Percentiles rank a stretch among this genome's conserved stretches.
Evolutionary conservation across 2,113 vertebrate species (phyloP).

Genomic region (Poeciliopsis occidentalis): DNA sequence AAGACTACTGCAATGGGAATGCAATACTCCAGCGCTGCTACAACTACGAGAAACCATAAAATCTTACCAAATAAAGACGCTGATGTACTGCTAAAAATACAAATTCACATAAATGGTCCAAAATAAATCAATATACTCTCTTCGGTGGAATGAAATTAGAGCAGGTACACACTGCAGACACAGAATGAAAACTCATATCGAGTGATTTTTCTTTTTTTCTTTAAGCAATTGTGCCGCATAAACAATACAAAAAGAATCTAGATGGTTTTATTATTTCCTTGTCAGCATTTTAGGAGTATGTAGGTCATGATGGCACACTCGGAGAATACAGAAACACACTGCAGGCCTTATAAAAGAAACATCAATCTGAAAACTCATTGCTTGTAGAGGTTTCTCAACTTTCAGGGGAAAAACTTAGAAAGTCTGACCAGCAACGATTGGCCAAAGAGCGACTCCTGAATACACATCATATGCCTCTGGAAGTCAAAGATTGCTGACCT

Average conservation of each 20-base stretch:
- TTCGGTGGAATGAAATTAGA: constrained; percentile 12
- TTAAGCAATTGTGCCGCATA: constrained; percentile 27
- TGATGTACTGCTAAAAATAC: neutral
- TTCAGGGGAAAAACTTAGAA: constrained; percentile 40
- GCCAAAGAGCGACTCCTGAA: constrained; percentile 28
- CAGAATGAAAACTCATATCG: constrained; percentile 7
- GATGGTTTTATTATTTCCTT: constrained; percentile 62
- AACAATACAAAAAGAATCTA: constrained; percentile 51
- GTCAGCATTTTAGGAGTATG: constrained; percentile 76
- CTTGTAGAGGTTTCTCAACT: constrained; percentile 36
- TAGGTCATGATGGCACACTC: constrained; percentile 74
- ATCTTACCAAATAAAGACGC: constrained; percentile 30
- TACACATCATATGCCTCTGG: constrained; percentile 37
- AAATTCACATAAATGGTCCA: neutral
- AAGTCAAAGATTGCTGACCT: constrained; percentile 68
- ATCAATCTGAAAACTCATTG: constrained; percentile 70
- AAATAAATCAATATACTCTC: constrained; percentile 20
- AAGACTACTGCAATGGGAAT: constrained; percentile 44
- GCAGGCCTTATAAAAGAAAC: constrained; percentile 75
- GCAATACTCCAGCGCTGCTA: constrained; percentile 40
- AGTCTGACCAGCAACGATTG: constrained; percentile 39
- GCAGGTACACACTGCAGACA: neutral
- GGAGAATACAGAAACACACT: constrained; percentile 76
- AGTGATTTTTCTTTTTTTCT: constrained; percentile 57
- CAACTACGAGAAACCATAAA: constrained; percentile 32